Evolutionary conservation across 2,113 vertebrate genomes (phyloP), one percentile per base, ranked within the genome.

Genomic region (Electrona antarctica): DNA sequence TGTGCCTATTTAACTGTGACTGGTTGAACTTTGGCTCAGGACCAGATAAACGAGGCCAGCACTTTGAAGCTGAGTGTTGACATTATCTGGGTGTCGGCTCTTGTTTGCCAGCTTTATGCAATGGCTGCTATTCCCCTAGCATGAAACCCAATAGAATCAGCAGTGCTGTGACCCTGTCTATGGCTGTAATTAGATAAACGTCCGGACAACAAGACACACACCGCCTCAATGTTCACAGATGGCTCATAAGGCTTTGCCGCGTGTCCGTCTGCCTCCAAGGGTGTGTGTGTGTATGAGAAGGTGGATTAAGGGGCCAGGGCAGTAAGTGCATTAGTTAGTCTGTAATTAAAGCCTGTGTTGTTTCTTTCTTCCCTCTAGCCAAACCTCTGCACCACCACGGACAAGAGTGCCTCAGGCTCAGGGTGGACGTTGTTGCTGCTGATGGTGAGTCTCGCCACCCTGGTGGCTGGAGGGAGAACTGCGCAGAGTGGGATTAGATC

Each of bases 381-480:
- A 97, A 97, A 79, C 95, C 95, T 45, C 93, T 97, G 64, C 93
- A 96, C 76, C 95, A 93, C 64, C 94, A 95, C 0, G 94, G 96
- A 3, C 86, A 95, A 46, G 89, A 84, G 4, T 98, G 97, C 82
- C 90, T 98, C 74, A 94, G 91, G 87, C 84, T 98, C 76, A 92
- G 85, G 71, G 96, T 98, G 88, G 90, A 86, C 0, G 95, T 98
- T 0, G 55, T 87, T 0, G 94, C 94, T n/a, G 94, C 90, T 79
- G 92, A 91, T 63, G 94, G 97, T 98, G 79, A 95, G 96, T 81
- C 87, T 45, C 41, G 41, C 50, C 10, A 0, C 73, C 50, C 51
- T 66, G 29, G 45, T 57, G 48, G 65, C 66, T 51, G 7, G 49
- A 55, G 61, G 6, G 4, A 58, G 51, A 71, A 21, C 6, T 47